Evolutionary conservation across 2,888 invertebrate species (phyloP).

Genomic region (Reticulitermes lucifugus): DNA sequence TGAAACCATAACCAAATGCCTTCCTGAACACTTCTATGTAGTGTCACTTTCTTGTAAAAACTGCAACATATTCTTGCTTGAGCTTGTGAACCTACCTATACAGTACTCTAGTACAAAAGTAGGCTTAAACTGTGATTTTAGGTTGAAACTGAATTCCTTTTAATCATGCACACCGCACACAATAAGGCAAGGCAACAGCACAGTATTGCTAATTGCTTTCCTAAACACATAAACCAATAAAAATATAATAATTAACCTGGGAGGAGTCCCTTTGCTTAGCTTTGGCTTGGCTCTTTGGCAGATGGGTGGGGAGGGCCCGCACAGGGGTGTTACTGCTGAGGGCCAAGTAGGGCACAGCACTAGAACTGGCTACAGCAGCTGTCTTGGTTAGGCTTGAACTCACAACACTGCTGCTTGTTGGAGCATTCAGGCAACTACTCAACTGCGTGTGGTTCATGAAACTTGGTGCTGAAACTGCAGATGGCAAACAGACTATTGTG

Average conservation of each 20-base stretch:
- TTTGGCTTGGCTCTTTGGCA: constrained; percentile 62
- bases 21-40: too few relatives aligned
- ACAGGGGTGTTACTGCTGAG: constrained; percentile 67
- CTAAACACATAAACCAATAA: neutral
- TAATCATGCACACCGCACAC: too few relatives aligned
- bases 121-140: too few relatives aligned
- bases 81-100: too few relatives aligned
- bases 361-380: constrained; percentile 63
- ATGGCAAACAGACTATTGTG: constrained; percentile 67
- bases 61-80: too few relatives aligned
- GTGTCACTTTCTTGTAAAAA: too few relatives aligned
- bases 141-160: neutral
- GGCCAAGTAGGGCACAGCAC: constrained; percentile 66
- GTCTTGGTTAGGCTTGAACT: constrained; percentile 54
- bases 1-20: too few relatives aligned
- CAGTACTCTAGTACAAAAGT: too few relatives aligned
- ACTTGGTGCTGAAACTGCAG: constrained; percentile 55
- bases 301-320: constrained; percentile 63
- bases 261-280: constrained; percentile 46
- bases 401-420: constrained; percentile 25
- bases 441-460: constrained; percentile 42
- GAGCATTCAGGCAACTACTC: constrained; percentile 17
- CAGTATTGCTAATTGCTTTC: too few relatives aligned
- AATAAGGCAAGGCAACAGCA: too few relatives aligned
- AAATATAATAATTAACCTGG: constrained; percentile 45